Percentiles rank a stretch among this genome's conserved stretches.
Conservation (phyloP, 2,113 vertebrate genomes). For the Nematolebias whitei region DNA sequence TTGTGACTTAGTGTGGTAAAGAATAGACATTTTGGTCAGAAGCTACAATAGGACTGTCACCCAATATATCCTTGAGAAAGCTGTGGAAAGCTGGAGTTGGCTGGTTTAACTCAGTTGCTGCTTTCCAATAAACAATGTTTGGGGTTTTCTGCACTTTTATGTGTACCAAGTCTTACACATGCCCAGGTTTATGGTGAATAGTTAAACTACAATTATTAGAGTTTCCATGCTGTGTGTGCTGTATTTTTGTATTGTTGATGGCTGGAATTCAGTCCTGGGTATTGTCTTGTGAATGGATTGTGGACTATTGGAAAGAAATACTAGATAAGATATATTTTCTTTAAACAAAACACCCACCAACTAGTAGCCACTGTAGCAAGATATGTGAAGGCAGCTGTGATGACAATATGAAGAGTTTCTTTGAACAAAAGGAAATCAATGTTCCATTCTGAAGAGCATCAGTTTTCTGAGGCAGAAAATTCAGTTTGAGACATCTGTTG, state of each 20-base stretch:
- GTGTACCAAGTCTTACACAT: constrained; percentile 55
- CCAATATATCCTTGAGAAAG: constrained; percentile 25
- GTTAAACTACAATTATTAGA: constrained; percentile 59
- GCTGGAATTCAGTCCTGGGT: constrained; percentile 38
- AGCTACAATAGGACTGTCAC: constrained; percentile 26
- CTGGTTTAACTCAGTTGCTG: constrained; percentile 50
- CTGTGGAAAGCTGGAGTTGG: constrained; percentile 22
- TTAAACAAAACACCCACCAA: constrained; percentile 52
- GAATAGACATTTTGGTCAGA: constrained; percentile 28
- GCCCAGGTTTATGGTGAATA: constrained; percentile 46
- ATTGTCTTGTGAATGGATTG: constrained; percentile 34
- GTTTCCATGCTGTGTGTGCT: constrained; percentile 57
- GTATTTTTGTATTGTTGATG: constrained; percentile 56
- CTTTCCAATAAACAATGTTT: constrained; percentile 54
- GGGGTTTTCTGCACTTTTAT: constrained; percentile 57
- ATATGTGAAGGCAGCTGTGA: constrained; percentile 22
- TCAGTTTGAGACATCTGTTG: constrained; percentile 41
- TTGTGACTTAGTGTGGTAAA: constrained; percentile 38
- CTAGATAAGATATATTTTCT: constrained; percentile 24
- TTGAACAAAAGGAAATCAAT: constrained; percentile 27
- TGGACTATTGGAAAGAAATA: constrained; percentile 28
- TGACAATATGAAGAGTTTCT: constrained; percentile 38
- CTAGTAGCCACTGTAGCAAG: constrained; percentile 63
- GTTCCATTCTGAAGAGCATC: constrained; percentile 11
- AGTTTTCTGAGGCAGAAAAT: constrained; percentile 37